Evolutionary conservation across 2,797 vertebrate genomes (phyloP).

Genomic region (Nannoperca australis): DNA sequence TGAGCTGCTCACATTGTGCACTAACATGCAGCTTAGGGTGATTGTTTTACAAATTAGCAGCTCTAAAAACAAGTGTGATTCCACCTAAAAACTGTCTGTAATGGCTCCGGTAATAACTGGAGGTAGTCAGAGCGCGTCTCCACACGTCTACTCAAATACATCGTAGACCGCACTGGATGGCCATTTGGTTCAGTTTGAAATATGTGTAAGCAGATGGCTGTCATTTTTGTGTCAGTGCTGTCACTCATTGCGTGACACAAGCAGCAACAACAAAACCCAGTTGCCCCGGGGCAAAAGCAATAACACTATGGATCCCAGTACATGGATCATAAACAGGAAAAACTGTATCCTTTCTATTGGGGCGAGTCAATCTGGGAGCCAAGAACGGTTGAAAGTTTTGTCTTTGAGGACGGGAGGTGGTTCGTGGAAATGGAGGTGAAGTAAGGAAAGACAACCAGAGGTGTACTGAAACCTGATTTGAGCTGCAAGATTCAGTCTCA

Average conservation of each 20-base stretch:
- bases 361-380: neutral
- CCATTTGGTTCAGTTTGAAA: neutral
- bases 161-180: neutral
- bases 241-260: neutral
- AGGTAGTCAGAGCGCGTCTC: neutral
- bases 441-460: too few relatives aligned
- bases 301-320: neutral
- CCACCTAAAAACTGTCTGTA: slow-evolving; percentile 4
- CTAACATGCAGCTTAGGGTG: neutral
- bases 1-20: neutral
- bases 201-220: neutral
- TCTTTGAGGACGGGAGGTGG: neutral
- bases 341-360: neutral
- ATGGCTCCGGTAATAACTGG: neutral
- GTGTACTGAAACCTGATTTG: too few relatives aligned
- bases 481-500: too few relatives aligned
- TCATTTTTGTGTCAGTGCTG: neutral
- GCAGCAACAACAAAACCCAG: neutral
- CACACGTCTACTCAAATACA: neutral
- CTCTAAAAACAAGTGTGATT: slow-evolving; percentile 9
- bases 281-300: neutral
- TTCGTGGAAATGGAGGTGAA: neutral
- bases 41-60: slow-evolving; percentile 1
- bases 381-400: neutral
- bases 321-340: neutral